A percentile compares a stretch with the other conserved stretches of the same genome.
These are phyloP conservation scores for Thereva unica DNA, from an alignment of 2,888 invertebrate genomes.

Conservation along the genomic window DNA sequence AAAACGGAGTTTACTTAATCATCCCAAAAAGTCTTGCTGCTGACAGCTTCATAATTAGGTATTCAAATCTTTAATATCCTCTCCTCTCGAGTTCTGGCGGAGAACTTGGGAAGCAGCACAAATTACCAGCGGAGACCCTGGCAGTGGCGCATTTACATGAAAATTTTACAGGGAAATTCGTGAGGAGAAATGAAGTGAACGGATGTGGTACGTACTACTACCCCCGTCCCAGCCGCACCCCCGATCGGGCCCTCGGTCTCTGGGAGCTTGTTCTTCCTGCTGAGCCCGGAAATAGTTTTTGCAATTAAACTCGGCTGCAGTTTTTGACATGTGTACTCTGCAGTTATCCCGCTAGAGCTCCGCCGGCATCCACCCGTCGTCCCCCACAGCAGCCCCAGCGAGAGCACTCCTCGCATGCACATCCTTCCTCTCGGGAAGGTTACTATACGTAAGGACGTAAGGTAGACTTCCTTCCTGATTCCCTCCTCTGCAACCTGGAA, in stretches of 20 bases:
- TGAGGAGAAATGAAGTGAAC: constrained; percentile 16
- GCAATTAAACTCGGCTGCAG: constrained; percentile 29
- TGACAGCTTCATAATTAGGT: constrained; percentile 60
- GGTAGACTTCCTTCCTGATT: no score
- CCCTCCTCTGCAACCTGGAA: no score
- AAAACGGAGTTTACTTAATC: constrained; percentile 43
- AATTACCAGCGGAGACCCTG: constrained; percentile 22
- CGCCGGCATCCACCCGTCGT: no score
- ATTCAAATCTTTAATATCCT: constrained; percentile 58
- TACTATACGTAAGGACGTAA: no score
- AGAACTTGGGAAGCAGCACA: constrained; percentile 26
- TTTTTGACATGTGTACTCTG: constrained; percentile 28
- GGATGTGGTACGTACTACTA: constrained; percentile 3
- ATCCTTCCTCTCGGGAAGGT: no score
- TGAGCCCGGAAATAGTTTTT: constrained; percentile 30
- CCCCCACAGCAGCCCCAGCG: no score
- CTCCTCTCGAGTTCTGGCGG: not conserved
- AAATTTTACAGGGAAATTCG: constrained; percentile 25
- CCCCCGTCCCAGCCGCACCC: not conserved
- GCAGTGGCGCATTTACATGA: constrained; percentile 29
- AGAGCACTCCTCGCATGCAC: no score
- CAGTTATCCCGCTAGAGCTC: not conserved
- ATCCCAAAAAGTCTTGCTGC: constrained; percentile 53
- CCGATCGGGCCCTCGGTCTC: not conserved
- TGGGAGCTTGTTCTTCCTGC: not conserved